phyloP scores from a whole-genome alignment of 1,140 invertebrate species.

The Caerostris extrusa region DNA sequence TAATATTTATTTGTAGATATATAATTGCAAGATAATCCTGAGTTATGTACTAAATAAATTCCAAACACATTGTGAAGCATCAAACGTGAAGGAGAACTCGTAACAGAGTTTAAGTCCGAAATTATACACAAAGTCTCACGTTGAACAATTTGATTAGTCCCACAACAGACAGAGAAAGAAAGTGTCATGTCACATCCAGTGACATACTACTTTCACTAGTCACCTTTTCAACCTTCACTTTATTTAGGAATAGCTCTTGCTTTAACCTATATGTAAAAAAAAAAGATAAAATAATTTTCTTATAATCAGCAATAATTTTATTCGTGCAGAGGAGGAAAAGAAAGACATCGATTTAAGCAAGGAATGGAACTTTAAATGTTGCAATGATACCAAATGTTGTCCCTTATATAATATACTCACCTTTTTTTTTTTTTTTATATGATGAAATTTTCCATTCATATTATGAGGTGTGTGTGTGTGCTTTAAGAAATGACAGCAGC shows the following conservation, averaged over 20 bases:
- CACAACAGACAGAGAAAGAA: conserved; percentile 46
- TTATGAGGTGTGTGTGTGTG: no score
- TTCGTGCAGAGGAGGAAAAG: background rate
- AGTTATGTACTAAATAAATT: conserved; percentile 54
- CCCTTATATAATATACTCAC: no score
- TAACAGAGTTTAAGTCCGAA: conserved; percentile 47
- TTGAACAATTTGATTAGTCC: conserved; percentile 19
- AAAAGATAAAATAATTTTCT: background rate
- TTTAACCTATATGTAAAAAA: conserved; percentile 41
- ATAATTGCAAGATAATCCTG: conserved; percentile 54
- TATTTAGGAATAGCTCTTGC: conserved; percentile 67
- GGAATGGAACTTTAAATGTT: no score
- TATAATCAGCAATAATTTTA: no score
- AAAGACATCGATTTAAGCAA: background rate
- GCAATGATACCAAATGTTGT: no score
- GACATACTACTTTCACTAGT: conserved; percentile 69
- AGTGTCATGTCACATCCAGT: conserved; percentile 76
- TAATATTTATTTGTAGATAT: conserved; percentile 41
- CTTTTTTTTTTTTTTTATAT: no score
- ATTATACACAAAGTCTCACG: conserved; percentile 62
- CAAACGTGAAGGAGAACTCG: conserved; percentile 52
- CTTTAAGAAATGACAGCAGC: no score
- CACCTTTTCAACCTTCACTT: conserved; percentile 74
- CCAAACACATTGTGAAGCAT: conserved; percentile 76
- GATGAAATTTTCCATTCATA: no score